Evolutionary conservation across 2,888 invertebrate species (phyloP).

Genomic region (Galerucella nymphaeae): DNA sequence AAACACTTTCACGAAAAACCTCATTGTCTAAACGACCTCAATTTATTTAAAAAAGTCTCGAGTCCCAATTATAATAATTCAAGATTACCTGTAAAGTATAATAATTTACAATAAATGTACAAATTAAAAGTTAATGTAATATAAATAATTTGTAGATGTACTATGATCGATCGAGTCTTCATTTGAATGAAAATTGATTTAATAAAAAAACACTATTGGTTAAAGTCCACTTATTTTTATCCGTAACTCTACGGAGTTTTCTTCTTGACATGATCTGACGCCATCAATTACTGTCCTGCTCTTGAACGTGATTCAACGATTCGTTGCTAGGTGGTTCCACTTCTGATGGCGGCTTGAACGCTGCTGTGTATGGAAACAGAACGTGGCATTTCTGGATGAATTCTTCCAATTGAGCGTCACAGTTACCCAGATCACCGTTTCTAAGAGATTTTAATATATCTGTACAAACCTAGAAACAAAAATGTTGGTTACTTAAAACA

Average conservation of each 20-base stretch:
- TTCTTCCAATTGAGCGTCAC: constrained; percentile 74
- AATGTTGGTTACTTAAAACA: background rate
- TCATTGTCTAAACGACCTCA: background rate
- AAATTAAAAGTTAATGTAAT: constrained; percentile 48
- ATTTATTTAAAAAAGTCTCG: constrained; percentile 27
- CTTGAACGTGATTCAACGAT: constrained; percentile 56
- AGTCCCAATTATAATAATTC: constrained; percentile 24
- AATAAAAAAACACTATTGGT: constrained; percentile 45
- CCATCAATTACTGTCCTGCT: constrained; percentile 61
- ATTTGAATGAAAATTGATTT: constrained; percentile 39
- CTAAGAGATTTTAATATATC: constrained; percentile 82
- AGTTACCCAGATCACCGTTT: constrained; percentile 83
- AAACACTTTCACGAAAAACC: constrained; percentile 3
- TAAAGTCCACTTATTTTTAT: constrained; percentile 39
- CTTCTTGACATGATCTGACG: constrained; percentile 40
- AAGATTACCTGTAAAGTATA: constrained; percentile 37
- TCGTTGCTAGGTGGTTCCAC: constrained; percentile 46
- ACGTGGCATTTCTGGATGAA: constrained; percentile 79
- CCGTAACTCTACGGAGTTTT: constrained; percentile 29
- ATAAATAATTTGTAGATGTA: constrained; percentile 47
- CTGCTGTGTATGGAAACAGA: constrained; percentile 83
- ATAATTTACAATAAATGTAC: constrained; percentile 47
- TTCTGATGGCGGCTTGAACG: constrained; percentile 69
- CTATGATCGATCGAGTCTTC: constrained; percentile 49
- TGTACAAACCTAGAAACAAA: constrained; percentile 77